phyloP scores from a whole-genome alignment of 2,888 invertebrate genomes.

The Melieria crassipennis region DNA sequence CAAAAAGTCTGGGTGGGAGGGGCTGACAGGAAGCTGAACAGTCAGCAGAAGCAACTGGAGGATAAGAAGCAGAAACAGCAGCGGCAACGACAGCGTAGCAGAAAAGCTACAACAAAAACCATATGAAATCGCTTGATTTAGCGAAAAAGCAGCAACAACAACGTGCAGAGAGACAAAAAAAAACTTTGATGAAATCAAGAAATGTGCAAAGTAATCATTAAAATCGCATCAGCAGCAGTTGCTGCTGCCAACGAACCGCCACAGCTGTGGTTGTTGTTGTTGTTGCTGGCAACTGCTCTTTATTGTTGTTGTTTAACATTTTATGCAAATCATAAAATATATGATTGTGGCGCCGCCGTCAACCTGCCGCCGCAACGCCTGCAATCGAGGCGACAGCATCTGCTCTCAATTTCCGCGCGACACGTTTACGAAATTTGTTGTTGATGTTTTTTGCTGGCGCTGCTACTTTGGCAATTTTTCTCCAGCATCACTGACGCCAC shows the following conservation, averaged over 20 bases:
- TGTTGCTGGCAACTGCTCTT: not conserved
- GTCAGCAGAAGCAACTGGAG: not conserved
- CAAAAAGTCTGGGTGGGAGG: not conserved
- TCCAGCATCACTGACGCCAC: too few species aligned
- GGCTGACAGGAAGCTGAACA: too few species aligned
- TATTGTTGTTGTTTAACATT: not conserved
- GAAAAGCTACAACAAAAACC: not conserved
- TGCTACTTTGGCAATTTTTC: too few species aligned
- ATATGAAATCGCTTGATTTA: not conserved
- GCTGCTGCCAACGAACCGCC: not conserved
- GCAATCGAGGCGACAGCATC: not conserved
- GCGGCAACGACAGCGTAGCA: not conserved
- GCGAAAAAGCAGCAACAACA: slow-evolving; percentile 8
- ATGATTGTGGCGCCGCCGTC: not conserved
- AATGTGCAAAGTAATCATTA: slow-evolving; percentile 37
- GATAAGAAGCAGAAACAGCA: not conserved
- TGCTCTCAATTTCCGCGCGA: not conserved
- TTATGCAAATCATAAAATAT: not conserved
- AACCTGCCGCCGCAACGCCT: not conserved
- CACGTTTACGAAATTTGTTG: not conserved
- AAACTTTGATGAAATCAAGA: slow-evolving; percentile 7
- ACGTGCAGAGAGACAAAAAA: not conserved
- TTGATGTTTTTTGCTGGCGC: too few species aligned
- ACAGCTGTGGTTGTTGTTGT: not conserved
- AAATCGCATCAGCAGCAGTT: slow-evolving; percentile 32